Conservation (phyloP, 2,113 vertebrate species). For the Charina bottae region DNA sequence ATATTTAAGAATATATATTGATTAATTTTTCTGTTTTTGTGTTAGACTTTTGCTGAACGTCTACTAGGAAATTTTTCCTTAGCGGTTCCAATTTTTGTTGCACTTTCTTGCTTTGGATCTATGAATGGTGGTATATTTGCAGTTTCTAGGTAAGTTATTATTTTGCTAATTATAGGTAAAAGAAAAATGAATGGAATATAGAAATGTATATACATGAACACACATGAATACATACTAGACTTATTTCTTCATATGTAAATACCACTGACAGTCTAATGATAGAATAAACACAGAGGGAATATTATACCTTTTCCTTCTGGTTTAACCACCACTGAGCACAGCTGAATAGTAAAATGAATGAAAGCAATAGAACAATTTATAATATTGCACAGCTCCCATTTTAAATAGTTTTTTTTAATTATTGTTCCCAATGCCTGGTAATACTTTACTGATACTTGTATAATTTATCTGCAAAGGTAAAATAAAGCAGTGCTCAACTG, state of each 20-base stretch:
- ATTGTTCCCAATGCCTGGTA: neutral
- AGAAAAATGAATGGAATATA: neutral
- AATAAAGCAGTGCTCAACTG: slow-evolving; percentile 1
- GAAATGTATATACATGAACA: neutral
- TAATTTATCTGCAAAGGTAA: slow-evolving; percentile 16
- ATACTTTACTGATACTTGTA: neutral
- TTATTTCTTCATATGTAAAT: neutral
- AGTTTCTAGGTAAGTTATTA: slow-evolving; percentile 85
- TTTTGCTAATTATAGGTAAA: neutral
- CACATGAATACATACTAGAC: neutral
- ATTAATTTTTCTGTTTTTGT: slow-evolving; percentile 37
- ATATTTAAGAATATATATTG: slow-evolving; percentile 41
- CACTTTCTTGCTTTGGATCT: slow-evolving; percentile 93
- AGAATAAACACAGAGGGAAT: neutral
- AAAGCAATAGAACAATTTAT: neutral
- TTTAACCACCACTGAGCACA: neutral
- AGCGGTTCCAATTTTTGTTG: slow-evolving; percentile 90
- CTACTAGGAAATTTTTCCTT: slow-evolving; percentile 88
- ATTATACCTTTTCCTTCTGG: neutral
- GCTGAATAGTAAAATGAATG: neutral
- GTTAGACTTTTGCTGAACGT: slow-evolving; percentile 90
- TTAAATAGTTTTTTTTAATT: neutral
- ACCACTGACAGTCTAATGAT: neutral
- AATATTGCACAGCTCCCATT: neutral
- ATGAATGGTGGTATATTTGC: slow-evolving; percentile 94